A percentile compares a stretch with the other conserved stretches of the same genome.
These are phyloP conservation scores for Lasioglossum oenotherae DNA, from an alignment of 2,888 invertebrate genomes.

Conservation along the genomic window DNA sequence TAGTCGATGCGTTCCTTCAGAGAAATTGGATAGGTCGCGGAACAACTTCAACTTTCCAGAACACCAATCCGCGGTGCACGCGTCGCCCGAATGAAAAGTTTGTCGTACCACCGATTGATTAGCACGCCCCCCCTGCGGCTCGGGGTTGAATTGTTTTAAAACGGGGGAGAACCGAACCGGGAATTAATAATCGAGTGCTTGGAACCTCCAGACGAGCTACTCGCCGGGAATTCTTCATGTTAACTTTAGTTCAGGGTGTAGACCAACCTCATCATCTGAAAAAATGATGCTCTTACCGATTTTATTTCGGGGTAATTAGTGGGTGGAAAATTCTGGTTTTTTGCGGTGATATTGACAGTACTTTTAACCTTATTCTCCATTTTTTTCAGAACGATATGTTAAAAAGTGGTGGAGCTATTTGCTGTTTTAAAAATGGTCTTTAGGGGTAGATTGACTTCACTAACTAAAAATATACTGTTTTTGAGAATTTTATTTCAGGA, in stretches of 20 bases:
- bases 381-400: not conserved
- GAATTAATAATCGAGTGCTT: conserved; percentile 38
- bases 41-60: conserved; percentile 26
- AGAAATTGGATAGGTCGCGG: conserved; percentile 45
- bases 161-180: not conserved
- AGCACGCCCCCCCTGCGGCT: not conserved
- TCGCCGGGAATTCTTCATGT: conserved; percentile 19
- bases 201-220: not conserved
- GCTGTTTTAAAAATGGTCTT: too few relatives aligned
- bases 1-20: conserved; percentile 45
- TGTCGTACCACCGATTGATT: conserved; percentile 34
- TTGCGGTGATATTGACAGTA: not conserved
- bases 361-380: not conserved
- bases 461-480: not conserved
- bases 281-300: not conserved
- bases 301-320: not conserved
- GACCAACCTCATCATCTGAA: not conserved
- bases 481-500: not conserved
- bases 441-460: not conserved
- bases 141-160: conserved; percentile 42
- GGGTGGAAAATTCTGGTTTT: not conserved
- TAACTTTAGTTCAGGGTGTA: not conserved
- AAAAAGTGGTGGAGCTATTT: not conserved
- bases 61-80: conserved; percentile 9
- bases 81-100: conserved; percentile 23